These are phyloP conservation scores for Microvelia longipes DNA, from an alignment of 1,140 invertebrate species.

Conservation along the genomic window DNA sequence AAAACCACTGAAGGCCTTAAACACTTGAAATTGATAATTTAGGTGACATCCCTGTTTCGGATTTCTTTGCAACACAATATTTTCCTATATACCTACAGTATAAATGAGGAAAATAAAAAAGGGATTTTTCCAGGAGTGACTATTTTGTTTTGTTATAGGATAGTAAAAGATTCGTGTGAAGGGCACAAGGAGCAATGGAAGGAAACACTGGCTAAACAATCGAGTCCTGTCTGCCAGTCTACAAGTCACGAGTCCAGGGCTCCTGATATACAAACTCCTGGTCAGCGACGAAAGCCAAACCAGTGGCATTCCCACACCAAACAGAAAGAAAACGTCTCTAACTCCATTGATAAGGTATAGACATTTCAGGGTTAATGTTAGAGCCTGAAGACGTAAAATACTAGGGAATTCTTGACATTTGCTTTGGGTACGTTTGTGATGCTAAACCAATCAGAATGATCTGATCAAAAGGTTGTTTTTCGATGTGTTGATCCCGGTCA, in stretches of 20 bases:
- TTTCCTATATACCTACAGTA: too few species aligned
- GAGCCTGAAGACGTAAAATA: background rate
- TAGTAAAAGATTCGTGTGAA: conserved; percentile 20
- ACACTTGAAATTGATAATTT: too few species aligned
- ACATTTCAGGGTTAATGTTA: background rate
- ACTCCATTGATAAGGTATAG: background rate
- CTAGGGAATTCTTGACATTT: background rate
- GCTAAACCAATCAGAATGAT: background rate
- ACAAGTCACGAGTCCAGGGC: conserved; percentile 5
- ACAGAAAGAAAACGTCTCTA: background rate
- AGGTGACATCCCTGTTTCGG: too few species aligned
- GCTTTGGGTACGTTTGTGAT: background rate
- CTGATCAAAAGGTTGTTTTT: background rate
- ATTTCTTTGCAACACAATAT: too few species aligned
- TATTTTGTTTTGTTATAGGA: conserved; percentile 4
- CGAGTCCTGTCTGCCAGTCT: conserved; percentile 4
- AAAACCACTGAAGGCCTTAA: too few species aligned
- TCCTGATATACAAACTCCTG: conserved; percentile 6
- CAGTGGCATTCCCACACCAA: background rate
- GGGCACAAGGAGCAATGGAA: conserved; percentile 21
- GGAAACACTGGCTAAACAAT: conserved; percentile 15
- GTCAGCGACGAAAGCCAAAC: conserved; percentile 14
- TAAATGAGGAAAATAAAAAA: too few species aligned
- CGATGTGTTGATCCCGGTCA: background rate
- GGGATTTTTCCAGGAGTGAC: too few species aligned